phyloP scores from a whole-genome alignment of 2,797 vertebrate species.

The Australoheros facetus region DNA sequence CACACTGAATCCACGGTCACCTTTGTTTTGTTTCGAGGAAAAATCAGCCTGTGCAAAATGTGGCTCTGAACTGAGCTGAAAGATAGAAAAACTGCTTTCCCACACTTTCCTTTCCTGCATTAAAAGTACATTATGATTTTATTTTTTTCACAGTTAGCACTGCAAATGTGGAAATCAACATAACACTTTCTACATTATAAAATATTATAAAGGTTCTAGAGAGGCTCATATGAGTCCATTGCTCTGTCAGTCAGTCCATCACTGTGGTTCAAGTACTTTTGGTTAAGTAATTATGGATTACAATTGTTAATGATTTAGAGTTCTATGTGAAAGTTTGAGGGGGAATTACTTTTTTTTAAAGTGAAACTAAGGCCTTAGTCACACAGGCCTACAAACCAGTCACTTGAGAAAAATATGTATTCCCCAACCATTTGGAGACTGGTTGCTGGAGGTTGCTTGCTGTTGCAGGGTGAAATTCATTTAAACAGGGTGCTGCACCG shows the following conservation, averaged over 20 bases:
- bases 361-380: not conserved
- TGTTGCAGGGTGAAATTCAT: not conserved
- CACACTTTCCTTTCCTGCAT: not conserved
- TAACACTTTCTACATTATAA: not conserved
- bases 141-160: not conserved
- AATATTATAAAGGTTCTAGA: not conserved
- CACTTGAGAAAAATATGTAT: not conserved
- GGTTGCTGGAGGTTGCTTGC: not conserved
- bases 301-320: not conserved
- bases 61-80: slow-evolving; percentile 32
- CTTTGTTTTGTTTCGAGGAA: slow-evolving; percentile 61
- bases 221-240: not conserved
- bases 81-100: slow-evolving; percentile 35
- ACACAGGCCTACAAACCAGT: not conserved
- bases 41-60: slow-evolving; percentile 48
- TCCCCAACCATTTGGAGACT: too few relatives aligned
- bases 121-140: slow-evolving; percentile 17
- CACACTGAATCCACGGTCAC: slow-evolving; percentile 49
- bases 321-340: not conserved
- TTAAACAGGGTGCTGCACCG: not conserved
- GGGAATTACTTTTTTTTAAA: not conserved
- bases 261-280: not conserved
- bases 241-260: not conserved
- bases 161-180: not conserved
- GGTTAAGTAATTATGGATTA: not conserved